Percentiles rank a stretch among this genome's conserved stretches.
Evolutionary conservation across 53 echinoderm and acorn worm genomes (phyloP).

Genomic region (Mesocentrotus franciscanus): DNA sequence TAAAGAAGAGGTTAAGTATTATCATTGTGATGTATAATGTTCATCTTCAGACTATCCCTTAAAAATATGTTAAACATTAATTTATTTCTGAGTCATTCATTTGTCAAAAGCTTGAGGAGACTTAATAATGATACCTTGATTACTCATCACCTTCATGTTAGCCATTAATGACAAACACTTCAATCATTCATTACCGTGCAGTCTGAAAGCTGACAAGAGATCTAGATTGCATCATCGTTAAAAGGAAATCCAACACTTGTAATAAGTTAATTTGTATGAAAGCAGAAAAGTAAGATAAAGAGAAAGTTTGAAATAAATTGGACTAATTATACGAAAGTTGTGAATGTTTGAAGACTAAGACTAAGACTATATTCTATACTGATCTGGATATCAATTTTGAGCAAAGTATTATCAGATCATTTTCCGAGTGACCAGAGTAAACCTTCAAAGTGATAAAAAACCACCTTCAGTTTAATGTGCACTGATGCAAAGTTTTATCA

Average conservation of each 20-base stretch:
- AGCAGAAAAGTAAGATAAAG: too few species aligned
- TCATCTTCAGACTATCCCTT: background rate
- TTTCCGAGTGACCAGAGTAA: too few species aligned
- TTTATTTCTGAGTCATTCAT: slow-evolving; percentile 1
- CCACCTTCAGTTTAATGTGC: too few species aligned
- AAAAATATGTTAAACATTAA: background rate
- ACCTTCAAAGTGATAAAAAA: too few species aligned
- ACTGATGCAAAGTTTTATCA: too few species aligned
- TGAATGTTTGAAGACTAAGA: too few species aligned
- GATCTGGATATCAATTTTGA: too few species aligned
- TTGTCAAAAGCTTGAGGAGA: background rate
- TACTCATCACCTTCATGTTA: slow-evolving; percentile 3
- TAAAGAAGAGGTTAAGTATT: background rate
- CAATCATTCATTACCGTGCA: background rate
- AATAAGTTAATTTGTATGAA: too few species aligned
- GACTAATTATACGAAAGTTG: too few species aligned
- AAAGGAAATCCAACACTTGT: background rate
- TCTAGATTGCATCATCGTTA: background rate
- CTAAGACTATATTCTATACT: too few species aligned
- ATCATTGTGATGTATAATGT: background rate
- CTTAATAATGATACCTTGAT: background rate
- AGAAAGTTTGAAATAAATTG: too few species aligned
- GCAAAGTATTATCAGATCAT: too few species aligned
- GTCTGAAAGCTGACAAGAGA: background rate
- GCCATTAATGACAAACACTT: background rate